phyloP scores from a whole-genome alignment of 2,113 vertebrate species.

The Poeciliopsis retropinna region DNA sequence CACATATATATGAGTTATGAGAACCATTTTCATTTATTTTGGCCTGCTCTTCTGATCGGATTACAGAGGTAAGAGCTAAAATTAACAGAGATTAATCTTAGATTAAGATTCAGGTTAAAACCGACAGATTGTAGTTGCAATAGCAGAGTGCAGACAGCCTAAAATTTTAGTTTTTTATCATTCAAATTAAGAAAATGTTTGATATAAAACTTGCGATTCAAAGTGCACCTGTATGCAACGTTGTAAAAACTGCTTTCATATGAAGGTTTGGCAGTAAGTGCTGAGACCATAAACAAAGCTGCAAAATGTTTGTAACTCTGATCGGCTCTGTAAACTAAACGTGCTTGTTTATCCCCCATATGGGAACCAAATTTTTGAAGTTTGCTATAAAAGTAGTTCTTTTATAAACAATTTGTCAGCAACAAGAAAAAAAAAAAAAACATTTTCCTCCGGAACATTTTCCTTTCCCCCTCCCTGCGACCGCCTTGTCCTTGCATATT shows the following conservation, averaged over 20 bases:
- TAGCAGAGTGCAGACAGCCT: not conserved
- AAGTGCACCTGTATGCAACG: constrained; percentile 50
- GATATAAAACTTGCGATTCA: constrained; percentile 33
- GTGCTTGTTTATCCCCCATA: constrained; percentile 34
- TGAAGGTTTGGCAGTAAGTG: constrained; percentile 46
- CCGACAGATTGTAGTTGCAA: not conserved
- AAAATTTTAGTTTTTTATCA: constrained; percentile 11
- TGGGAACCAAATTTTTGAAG: constrained; percentile 34
- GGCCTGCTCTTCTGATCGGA: not conserved
- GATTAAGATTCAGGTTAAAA: not conserved
- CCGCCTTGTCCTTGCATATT: constrained; percentile 23
- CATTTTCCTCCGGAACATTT: constrained; percentile 11
- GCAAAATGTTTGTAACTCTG: constrained; percentile 11
- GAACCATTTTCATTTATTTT: not conserved
- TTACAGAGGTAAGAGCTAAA: not conserved
- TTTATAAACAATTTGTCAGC: constrained; percentile 7
- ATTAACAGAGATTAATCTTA: not conserved
- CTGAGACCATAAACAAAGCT: constrained; percentile 57
- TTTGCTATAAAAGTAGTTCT: constrained; percentile 16
- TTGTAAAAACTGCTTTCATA: constrained; percentile 26
- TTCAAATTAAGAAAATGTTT: constrained; percentile 44
- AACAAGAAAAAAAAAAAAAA: constrained; percentile 13
- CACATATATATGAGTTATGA: not conserved
- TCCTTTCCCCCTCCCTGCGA: not conserved
- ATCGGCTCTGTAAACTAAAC: constrained; percentile 32